Evolutionary conservation across 2,888 invertebrate genomes (phyloP).

Genomic region (Esperia sulphurella): DNA sequence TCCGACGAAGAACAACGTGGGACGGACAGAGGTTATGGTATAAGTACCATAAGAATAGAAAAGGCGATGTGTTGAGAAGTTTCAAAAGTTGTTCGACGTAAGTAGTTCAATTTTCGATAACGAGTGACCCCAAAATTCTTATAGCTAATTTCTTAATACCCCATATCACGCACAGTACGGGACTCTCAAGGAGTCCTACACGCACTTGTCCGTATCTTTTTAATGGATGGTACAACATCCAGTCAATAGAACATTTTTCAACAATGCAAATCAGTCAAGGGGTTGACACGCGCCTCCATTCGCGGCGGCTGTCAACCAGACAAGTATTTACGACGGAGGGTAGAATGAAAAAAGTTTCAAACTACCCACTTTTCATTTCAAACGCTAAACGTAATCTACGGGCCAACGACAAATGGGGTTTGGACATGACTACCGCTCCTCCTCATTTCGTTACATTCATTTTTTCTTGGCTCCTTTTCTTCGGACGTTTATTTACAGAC

Average conservation of each 20-base stretch:
- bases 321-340: conserved; percentile 55
- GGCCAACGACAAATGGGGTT: conserved; percentile 53
- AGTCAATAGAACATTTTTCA: conserved; percentile 25
- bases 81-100: too few species aligned
- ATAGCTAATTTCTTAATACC: too few species aligned
- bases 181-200: too few species aligned
- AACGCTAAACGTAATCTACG: conserved; percentile 57
- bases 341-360: conserved; percentile 50
- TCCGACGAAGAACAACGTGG: too few species aligned
- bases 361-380: conserved; percentile 73
- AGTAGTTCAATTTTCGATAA: too few species aligned
- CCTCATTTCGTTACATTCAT: conserved; percentile 23
- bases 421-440: conserved; percentile 58
- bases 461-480: conserved; percentile 19
- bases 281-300: conserved; percentile 45
- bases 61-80: too few species aligned
- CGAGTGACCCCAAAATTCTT: too few species aligned
- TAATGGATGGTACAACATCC: neutral
- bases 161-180: too few species aligned
- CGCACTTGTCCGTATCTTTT: too few species aligned
- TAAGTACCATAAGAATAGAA: too few species aligned
- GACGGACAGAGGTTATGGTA: too few species aligned
- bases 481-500: conserved; percentile 1
- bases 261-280: conserved; percentile 60
- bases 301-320: conserved; percentile 33